Percentiles rank a stretch among this genome's conserved stretches.
Conservation (phyloP, 2,888 invertebrate species). For the Sialis fuliginosa region DNA sequence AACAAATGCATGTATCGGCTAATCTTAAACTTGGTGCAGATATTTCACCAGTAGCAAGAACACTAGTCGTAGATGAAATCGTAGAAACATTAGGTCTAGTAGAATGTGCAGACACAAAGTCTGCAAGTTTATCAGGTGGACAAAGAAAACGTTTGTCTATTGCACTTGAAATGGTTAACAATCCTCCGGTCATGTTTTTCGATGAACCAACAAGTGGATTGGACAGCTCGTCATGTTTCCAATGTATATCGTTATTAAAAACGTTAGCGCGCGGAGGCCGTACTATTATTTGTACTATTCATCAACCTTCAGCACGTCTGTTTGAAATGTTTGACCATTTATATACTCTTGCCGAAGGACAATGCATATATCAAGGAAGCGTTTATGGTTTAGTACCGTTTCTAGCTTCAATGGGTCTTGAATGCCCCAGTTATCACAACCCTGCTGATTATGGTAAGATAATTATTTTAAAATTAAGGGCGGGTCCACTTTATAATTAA, state of each 20-base stretch:
- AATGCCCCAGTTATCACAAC: slow-evolving; percentile 91
- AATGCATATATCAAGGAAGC: slow-evolving; percentile 81
- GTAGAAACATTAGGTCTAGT: slow-evolving; percentile 66
- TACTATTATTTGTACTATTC: slow-evolving; percentile 90
- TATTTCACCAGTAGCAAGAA: slow-evolving; percentile 51
- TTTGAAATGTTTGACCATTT: slow-evolving; percentile 93
- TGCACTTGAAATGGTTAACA: slow-evolving; percentile 83
- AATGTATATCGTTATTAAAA: slow-evolving; percentile 76
- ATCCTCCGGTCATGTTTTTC: slow-evolving; percentile 95
- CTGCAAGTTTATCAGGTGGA: slow-evolving; percentile 72
- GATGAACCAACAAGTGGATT: slow-evolving; percentile 88
- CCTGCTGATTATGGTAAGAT: slow-evolving; percentile 83
- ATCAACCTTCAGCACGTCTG: slow-evolving; percentile 87
- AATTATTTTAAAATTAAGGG: too few relatives aligned
- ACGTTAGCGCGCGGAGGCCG: slow-evolving; percentile 72
- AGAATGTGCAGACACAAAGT: slow-evolving; percentile 63
- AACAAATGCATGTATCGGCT: slow-evolving; percentile 87
- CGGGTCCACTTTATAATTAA: not conserved
- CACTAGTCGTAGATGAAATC: slow-evolving; percentile 69
- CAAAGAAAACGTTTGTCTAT: slow-evolving; percentile 83
- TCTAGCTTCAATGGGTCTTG: slow-evolving; percentile 63
- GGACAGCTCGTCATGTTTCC: slow-evolving; percentile 88
- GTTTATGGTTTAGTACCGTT: slow-evolving; percentile 75
- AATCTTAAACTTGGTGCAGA: slow-evolving; percentile 79
- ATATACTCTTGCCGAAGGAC: slow-evolving; percentile 81